Evolutionary conservation across 2,888 invertebrate species (phyloP), one percentile per base, ranked within the genome.

Genomic region (Taphrorychus bicolor): DNA sequence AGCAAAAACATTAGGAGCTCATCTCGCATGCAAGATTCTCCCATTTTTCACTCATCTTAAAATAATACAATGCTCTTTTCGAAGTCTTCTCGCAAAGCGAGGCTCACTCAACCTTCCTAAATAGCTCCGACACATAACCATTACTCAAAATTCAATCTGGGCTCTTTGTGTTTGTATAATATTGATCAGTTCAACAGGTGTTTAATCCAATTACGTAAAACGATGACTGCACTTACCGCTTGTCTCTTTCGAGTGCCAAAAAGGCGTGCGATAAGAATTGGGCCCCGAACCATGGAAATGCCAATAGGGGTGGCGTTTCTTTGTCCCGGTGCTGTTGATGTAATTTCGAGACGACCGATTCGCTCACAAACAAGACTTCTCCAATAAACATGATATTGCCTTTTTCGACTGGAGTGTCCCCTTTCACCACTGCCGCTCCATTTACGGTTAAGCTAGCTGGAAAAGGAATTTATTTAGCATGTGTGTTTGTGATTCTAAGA

Each of bases 221-320:
- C 40, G 57, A n/a, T n/a, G n/a, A 40, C 41, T 18, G 48, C 45
- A 59, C 57, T 64, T 58, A 70, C 70, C 70, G 58, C 59, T 84
- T 83, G 75, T 87, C 86, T 69, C 86, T 80, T 77, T 87, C 87
- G 53, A 88, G 79, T 14, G 87, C 86, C 71, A 87, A 78, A 78
- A 87, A 88, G 2, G 87, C 86, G 76, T 88, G 88, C 18, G 87
- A 87, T 40, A 88, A 77, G 75, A 88, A 88, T 75, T 88, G 88
- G 11, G 88, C 87, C 40, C 87, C 87, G 76, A 87, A 87, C 88
- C 88, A 88, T 1, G 88, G 88, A 73, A 87, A 88, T 2, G 88
- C 87, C 66, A 88, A 76, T 40, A 88, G 79, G 11, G 88, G 88
- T 14, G 88, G 88, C 14, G 88, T 88, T 79, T 88, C 88, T 78